phyloP scores from a whole-genome alignment of 1,140 invertebrate genomes.

The Diorhabda carinulata region DNA sequence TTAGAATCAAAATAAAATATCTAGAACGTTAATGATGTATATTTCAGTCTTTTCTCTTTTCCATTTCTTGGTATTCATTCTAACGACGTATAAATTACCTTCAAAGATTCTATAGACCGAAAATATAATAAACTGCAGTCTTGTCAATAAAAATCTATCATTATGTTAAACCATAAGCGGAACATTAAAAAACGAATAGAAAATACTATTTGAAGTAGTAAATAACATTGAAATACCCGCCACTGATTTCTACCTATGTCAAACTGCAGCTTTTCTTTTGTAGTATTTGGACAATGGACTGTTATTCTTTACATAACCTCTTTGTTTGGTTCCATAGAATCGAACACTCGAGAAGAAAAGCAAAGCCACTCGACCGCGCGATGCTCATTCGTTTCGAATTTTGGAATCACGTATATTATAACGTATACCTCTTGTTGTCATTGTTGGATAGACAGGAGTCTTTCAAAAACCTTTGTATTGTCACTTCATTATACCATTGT shows the following conservation, averaged over 20 bases:
- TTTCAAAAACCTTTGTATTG: background rate
- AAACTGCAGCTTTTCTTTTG: background rate
- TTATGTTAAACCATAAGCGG: too few species aligned
- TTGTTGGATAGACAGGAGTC: slow-evolving; percentile 4
- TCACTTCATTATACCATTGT: slow-evolving; percentile 10
- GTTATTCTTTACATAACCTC: slow-evolving; percentile 5
- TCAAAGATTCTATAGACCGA: too few species aligned
- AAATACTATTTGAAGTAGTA: too few species aligned
- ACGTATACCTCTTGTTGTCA: background rate
- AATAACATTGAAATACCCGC: too few species aligned
- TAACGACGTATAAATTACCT: too few species aligned
- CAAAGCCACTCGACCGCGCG: slow-evolving; percentile 1
- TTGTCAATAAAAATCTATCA: too few species aligned
- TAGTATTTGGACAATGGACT: slow-evolving; percentile 4
- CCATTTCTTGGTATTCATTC: too few species aligned
- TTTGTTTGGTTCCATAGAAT: slow-evolving; percentile 8
- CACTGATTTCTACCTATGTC: background rate
- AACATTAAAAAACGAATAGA: too few species aligned
- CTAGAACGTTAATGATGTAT: too few species aligned
- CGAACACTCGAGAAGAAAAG: background rate
- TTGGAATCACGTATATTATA: background rate
- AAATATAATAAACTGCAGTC: too few species aligned
- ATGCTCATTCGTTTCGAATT: slow-evolving; percentile 11
- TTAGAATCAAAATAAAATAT: too few species aligned
- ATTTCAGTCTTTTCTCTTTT: too few species aligned